Percentiles rank a stretch among this genome's conserved stretches.
phyloP scores from a whole-genome alignment of 2,888 invertebrate genomes.

The Morpho achilles region DNA sequence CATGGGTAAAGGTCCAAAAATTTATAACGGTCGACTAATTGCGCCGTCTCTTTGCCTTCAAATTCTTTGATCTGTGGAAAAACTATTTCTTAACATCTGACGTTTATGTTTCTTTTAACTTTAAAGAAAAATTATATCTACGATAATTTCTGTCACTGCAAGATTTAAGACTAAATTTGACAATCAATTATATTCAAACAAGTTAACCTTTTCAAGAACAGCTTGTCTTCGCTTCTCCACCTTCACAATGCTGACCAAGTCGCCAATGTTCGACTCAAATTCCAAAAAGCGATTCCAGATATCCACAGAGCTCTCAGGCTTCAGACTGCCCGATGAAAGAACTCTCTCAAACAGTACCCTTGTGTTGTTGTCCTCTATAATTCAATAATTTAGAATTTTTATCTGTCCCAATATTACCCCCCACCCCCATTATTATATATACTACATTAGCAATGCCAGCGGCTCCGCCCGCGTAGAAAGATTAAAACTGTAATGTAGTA shows the following conservation, averaged over 20 bases:
- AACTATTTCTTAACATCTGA: background rate
- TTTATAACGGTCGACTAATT: slow-evolving; percentile 96
- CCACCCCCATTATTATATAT: too few species aligned
- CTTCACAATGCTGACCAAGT: slow-evolving; percentile 97
- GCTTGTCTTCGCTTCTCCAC: slow-evolving; percentile 96
- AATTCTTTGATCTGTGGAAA: slow-evolving; percentile 90
- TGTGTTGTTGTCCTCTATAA: slow-evolving; percentile 98
- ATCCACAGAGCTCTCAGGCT: slow-evolving; percentile 95
- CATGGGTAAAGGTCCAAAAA: slow-evolving; percentile 98
- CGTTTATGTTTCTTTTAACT: too few species aligned
- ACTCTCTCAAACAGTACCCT: slow-evolving; percentile 99
- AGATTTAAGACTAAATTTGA: too few species aligned
- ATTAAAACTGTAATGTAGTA: too few species aligned
- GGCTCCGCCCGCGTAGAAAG: too few species aligned
- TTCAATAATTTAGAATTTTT: background rate
- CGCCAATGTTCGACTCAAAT: slow-evolving; percentile 99
- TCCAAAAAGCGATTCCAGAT: slow-evolving; percentile 99
- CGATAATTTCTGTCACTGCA: too few species aligned
- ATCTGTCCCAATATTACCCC: too few species aligned
- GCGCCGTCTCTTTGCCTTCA: slow-evolving; percentile 97
- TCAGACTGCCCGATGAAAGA: slow-evolving; percentile 93
- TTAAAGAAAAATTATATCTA: too few species aligned
- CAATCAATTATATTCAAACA: too few species aligned
- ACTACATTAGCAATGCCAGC: too few species aligned
- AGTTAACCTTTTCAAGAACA: slow-evolving; percentile 89